Conservation (phyloP, 2,888 invertebrate genomes). For the Thymelicus sylvestris region DNA sequence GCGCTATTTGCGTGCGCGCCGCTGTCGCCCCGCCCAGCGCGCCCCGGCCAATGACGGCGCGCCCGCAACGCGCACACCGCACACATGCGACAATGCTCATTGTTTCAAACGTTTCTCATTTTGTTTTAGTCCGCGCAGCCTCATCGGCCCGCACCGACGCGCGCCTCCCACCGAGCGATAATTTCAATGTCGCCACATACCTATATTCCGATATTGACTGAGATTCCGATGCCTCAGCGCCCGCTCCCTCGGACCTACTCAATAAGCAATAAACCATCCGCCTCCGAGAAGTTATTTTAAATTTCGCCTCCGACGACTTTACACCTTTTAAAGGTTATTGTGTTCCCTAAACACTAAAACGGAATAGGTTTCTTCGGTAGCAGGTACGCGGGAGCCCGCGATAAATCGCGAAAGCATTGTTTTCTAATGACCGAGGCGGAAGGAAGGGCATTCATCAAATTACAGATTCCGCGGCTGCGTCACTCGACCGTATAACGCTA, state of each 20-base stretch:
- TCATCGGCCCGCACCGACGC: conserved; percentile 57
- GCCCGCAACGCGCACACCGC: conserved; percentile 60
- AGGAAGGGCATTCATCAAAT: conserved; percentile 8
- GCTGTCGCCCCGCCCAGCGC: conserved; percentile 72
- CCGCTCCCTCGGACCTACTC: conserved; percentile 80
- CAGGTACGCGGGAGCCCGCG: conserved; percentile 10
- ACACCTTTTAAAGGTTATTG: conserved; percentile 84
- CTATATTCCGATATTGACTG: conserved; percentile 78
- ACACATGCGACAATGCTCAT: conserved; percentile 79
- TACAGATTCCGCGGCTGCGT: conserved; percentile 7
- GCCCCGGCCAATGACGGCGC: conserved; percentile 65
- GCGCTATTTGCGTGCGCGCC: conserved; percentile 84
- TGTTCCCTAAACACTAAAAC: conserved; percentile 74
- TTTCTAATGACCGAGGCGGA: conserved; percentile 6
- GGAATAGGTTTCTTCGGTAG: conserved; percentile 27
- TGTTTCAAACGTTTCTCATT: conserved; percentile 80
- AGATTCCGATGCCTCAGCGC: conserved; percentile 81
- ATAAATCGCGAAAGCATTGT: conserved; percentile 21
- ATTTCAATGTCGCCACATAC: conserved; percentile 79
- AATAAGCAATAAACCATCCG: conserved; percentile 84
- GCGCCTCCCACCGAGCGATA: conserved; percentile 81
- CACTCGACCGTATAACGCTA: conserved; percentile 19
- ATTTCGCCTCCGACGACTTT: conserved; percentile 75
- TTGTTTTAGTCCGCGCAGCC: conserved; percentile 72
- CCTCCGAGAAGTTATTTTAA: conserved; percentile 81